Evolutionary conservation across 2,888 invertebrate genomes (phyloP), one percentile per base, ranked within the genome.

Genomic region (Agrotis ipsilon): DNA sequence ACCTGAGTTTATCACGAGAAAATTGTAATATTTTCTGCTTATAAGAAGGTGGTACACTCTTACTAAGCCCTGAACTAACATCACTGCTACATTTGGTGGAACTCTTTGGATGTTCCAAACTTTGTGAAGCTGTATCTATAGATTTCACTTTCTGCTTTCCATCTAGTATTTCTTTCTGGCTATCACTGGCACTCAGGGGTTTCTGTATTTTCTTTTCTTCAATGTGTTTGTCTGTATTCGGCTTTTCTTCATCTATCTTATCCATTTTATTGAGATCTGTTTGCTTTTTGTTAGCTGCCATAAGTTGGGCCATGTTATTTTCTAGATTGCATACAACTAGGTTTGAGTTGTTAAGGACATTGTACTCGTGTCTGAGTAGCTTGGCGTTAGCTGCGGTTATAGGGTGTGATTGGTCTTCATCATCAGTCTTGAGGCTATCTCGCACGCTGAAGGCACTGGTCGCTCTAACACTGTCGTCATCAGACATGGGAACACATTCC

Each of bases 31-130:
- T 78, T 82, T 96, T 96, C 77, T 96, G 96, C 74, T 96, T 96
- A 72, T 96, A 96, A 3, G 96, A 96, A 0, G 96, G 96, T 3
- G 96, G 96, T 0, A 96, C 96, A 87, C 96, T 96, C 85, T 95
- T 96, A 77, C 96, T 96, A 0, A 96, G 86, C 0, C 94, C 95
- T 0, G 94, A 89, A 85, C 94, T 94, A 1, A 95, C 85, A 51
- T 94, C 95, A 71, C 93, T 94, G 60, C 93, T 94, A 68, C 94
- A 94, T 87, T 94, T 95, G 0, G 93, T 93, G 9, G 94, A 93
- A 83, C 92, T 94, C 84, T 95, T 95, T 0, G 95, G 95, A 82
- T 94, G 95, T 65, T 96, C 95, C 69, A 95, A 88, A 59, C 95
- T 96, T 48, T 94, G 94, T 24, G 96, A 96, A 2, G 96, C 96